Conservation (phyloP, 35 echinoderm and acorn worm genomes). For the Hemicentrotus pulcherrimus region DNA sequence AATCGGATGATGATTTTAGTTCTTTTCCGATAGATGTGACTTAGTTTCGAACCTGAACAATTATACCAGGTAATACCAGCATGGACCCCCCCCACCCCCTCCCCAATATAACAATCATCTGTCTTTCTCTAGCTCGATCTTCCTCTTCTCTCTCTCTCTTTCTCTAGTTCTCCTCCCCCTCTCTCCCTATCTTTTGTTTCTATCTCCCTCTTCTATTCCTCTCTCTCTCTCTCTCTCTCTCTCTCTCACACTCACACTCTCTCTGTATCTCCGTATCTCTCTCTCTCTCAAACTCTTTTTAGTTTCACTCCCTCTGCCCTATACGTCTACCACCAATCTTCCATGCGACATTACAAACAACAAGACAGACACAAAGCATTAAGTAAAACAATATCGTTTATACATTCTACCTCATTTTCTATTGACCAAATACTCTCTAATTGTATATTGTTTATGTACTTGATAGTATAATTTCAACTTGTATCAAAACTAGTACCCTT, state of each 20-base stretch:
- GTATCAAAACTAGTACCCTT: slow-evolving; percentile 4
- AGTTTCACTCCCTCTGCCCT: no score
- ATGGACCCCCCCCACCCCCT: no score
- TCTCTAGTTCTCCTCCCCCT: neutral
- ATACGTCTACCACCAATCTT: neutral
- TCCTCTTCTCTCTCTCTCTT: neutral
- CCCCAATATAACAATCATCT: no score
- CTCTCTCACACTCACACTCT: no score
- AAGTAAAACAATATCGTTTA: neutral
- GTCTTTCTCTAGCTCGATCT: neutral
- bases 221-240: no score
- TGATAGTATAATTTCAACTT: neutral
- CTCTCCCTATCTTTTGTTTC: neutral
- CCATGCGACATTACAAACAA: neutral
- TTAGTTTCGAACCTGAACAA: no score
- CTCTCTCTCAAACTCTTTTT: no score
- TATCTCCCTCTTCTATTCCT: no score
- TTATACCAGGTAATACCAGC: no score
- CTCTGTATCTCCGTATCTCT: no score
- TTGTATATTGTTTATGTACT: neutral
- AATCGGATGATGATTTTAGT: no score
- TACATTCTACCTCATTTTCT: neutral
- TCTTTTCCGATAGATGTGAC: no score
- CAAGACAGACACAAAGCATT: neutral
- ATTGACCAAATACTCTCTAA: neutral